phyloP scores from a whole-genome alignment of 23 tunicate genomes.

The Phallusia fumigata region DNA sequence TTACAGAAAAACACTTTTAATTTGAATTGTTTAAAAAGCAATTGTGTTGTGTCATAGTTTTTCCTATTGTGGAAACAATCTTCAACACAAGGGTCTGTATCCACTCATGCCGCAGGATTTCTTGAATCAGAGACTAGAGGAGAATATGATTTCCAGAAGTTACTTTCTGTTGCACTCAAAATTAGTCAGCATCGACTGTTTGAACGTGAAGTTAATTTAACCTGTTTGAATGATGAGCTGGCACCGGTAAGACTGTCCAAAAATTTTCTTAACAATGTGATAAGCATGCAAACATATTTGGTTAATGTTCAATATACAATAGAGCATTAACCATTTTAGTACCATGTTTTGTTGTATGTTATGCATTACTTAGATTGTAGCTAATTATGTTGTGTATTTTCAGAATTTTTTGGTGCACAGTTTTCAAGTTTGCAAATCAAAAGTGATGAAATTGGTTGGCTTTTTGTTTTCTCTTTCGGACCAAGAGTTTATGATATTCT shows the following conservation, averaged over 20 bases:
- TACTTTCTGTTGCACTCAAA: constrained; percentile 43
- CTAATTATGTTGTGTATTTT: not conserved
- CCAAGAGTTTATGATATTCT: constrained; percentile 30
- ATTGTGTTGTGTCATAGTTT: constrained; percentile 25
- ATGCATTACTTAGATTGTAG: no score
- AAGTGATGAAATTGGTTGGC: not conserved
- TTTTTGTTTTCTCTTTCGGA: constrained; percentile 7
- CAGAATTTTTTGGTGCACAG: constrained; percentile 5
- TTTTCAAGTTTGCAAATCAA: not conserved
- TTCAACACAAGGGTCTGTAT: constrained; percentile 5
- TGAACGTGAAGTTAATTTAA: constrained; percentile 38
- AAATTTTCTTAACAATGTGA: no score
- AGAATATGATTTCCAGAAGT: constrained; percentile 59
- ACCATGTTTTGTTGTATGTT: no score
- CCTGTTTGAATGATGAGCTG: constrained; percentile 55
- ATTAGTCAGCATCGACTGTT: constrained; percentile 58
- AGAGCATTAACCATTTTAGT: no score
- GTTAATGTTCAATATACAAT: no score
- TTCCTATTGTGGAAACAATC: constrained; percentile 35
- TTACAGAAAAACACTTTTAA: no score
- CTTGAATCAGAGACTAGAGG: constrained; percentile 23
- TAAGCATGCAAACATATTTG: no score
- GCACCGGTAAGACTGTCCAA: constrained; percentile 52
- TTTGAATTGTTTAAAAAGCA: no score
- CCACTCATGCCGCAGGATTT: constrained; percentile 17